Base-by-base conservation (phyloP, 2,888 invertebrate genomes). In the Rhimphoctona megacephalus region DNA sequence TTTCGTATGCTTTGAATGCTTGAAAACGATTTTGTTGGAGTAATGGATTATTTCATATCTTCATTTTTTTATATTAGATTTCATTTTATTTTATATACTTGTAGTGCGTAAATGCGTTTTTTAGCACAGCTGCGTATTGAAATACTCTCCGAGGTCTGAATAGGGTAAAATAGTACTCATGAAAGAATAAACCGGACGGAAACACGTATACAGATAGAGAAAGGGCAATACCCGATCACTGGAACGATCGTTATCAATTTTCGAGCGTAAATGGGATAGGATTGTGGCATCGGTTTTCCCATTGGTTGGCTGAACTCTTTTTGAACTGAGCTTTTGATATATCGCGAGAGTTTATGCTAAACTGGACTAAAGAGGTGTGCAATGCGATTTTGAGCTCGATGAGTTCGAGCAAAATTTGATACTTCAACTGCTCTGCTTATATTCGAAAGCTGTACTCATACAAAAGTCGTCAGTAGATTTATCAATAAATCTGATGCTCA, bases 401-500 rank as follows among this genome's bases (percentile, higher is more conserved):
- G 74, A 54, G 49, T 81, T 81, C 67, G 54, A 39, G 43, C 43
- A 54, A 54, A 64, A 49, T 81, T 36, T 11, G 36, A 46, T 70
- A 43, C 46, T 46, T 52, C 43, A 17, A 49, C n/a, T 73, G 64
- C 36, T 49, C 49, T 25, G 57, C 6, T 22, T 9, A 9, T 73
- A 9, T 73, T 39, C 39, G 49, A 49, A 64, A 81, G 49, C 73
- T 49, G 3, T n/a, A 39, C 39, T 36, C 46, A 36, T 9, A 70
- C 46, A 54, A 67, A 77, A 52, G 61, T 61, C 33, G n/a, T 46
- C 25, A 14, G 46, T 36, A 39, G 14, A 46, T 69, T 83, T 14
- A 30, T 30, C 88, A 81, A 88, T 90, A 87, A 90, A 90, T 90
- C 74, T 80, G 87, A 87, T 85, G 84, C 73, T 86, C 83, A 87